Conservation (phyloP, 2,888 invertebrate species). For the Drosophila siamana region DNA sequence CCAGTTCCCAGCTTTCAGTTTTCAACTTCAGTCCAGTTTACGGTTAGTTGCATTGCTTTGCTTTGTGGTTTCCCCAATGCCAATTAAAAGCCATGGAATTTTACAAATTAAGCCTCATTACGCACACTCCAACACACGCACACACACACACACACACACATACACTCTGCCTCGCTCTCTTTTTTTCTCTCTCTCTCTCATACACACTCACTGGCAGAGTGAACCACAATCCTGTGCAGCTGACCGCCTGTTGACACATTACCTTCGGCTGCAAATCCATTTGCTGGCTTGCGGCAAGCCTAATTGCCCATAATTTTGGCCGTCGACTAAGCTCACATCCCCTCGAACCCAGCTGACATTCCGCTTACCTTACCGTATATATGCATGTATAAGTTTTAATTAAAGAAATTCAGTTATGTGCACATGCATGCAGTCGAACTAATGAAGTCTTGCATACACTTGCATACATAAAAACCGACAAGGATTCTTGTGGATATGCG, state of each 20-base stretch:
- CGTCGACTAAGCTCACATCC: conserved; percentile 29
- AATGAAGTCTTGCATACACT: too few relatives aligned
- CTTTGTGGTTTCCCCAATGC: conserved; percentile 69
- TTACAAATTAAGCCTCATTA: conserved; percentile 79
- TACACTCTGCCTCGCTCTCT: too few relatives aligned
- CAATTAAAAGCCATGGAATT: conserved; percentile 77
- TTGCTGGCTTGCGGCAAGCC: conserved; percentile 67
- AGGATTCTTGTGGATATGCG: too few relatives aligned
- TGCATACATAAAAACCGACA: not conserved
- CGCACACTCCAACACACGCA: conserved; percentile 31
- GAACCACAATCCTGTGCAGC: conserved; percentile 68
- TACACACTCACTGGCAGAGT: conserved; percentile 1
- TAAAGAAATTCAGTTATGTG: conserved; percentile 28
- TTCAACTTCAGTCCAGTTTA: conserved; percentile 6
- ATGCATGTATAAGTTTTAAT: conserved; percentile 27
- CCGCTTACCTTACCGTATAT: not conserved
- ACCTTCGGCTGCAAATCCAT: conserved; percentile 65
- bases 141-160: conserved; percentile 22
- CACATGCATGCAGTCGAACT: not conserved
- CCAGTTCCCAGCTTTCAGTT: conserved; percentile 29
- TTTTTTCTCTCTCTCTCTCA: too few relatives aligned
- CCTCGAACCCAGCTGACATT: not conserved
- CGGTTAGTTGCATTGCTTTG: conserved; percentile 48
- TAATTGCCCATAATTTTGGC: conserved; percentile 73
- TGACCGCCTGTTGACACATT: conserved; percentile 70